A percentile compares a stretch with the other conserved stretches of the same genome.
Conservation (phyloP, 1,140 invertebrate species). For the Aphelenchoides besseyi region DNA sequence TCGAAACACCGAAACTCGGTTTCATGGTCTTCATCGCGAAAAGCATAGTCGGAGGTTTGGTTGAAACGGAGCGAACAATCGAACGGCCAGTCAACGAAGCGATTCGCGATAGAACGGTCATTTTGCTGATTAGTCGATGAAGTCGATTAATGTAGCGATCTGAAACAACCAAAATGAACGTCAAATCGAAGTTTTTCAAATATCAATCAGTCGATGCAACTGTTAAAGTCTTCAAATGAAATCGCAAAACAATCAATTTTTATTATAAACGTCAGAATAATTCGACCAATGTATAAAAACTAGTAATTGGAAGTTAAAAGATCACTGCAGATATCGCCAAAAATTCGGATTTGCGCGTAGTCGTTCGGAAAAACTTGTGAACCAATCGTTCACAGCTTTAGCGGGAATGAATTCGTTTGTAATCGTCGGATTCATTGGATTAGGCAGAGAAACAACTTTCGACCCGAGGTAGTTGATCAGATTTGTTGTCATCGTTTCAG, state of each 20-base stretch:
- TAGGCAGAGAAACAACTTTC: constrained; percentile 35
- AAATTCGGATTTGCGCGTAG: constrained; percentile 44
- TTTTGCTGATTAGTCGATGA: neutral
- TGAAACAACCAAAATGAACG: neutral
- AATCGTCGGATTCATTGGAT: constrained; percentile 10
- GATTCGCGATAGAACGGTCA: neutral
- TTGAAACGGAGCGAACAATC: constrained; percentile 3
- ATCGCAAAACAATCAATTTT: no score
- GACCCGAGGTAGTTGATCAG: constrained; percentile 43
- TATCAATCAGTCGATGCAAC: neutral
- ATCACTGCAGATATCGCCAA: constrained; percentile 32
- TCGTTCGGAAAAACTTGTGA: constrained; percentile 22
- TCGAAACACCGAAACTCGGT: no score
- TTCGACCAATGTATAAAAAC: neutral
- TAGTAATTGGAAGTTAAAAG: neutral
- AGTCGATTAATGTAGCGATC: neutral
- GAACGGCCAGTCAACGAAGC: neutral
- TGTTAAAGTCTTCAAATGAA: no score
- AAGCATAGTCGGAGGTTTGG: no score
- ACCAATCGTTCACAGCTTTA: constrained; percentile 39
- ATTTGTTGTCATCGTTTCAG: constrained; percentile 46
- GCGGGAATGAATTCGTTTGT: constrained; percentile 35
- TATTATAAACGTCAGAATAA: no score
- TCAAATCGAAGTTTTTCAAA: neutral
- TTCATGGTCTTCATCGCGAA: no score